Conservation (phyloP, 2,113 vertebrate species). For the Pogonocichla stellata region DNA sequence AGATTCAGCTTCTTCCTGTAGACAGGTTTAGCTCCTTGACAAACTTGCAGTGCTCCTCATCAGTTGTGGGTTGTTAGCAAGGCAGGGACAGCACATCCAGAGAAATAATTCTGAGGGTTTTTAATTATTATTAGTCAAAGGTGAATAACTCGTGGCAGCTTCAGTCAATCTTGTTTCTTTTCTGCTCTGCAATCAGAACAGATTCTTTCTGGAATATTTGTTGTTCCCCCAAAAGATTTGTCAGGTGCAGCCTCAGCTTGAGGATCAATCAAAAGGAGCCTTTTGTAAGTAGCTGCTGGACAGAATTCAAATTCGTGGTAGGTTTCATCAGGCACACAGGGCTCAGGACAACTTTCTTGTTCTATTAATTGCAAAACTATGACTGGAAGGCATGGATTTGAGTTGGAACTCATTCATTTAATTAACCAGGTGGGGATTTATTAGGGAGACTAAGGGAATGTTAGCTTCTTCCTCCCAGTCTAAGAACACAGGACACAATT, state of each 20-base stretch:
- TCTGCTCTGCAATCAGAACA: background rate
- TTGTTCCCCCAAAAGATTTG: background rate
- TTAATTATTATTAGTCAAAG: background rate
- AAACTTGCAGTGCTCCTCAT: background rate
- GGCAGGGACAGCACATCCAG: background rate
- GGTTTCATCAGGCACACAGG: background rate
- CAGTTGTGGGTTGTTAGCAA: background rate
- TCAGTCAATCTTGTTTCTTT: background rate
- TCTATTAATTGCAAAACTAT: background rate
- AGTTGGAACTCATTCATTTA: background rate
- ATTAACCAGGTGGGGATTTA: background rate
- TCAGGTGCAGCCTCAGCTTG: background rate
- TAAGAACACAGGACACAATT: background rate
- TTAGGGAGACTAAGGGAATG: background rate
- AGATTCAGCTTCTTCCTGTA: background rate
- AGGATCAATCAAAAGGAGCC: background rate
- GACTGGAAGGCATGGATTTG: accelerated
- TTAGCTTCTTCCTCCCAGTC: background rate
- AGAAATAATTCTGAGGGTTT: background rate
- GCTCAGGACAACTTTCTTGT: background rate
- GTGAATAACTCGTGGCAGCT: background rate
- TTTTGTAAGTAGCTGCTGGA: background rate
- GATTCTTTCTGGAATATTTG: background rate
- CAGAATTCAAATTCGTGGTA: background rate
- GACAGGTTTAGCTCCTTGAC: background rate